phyloP scores from a whole-genome alignment of 2,888 invertebrate species.

The Mythimna albipuncta region DNA sequence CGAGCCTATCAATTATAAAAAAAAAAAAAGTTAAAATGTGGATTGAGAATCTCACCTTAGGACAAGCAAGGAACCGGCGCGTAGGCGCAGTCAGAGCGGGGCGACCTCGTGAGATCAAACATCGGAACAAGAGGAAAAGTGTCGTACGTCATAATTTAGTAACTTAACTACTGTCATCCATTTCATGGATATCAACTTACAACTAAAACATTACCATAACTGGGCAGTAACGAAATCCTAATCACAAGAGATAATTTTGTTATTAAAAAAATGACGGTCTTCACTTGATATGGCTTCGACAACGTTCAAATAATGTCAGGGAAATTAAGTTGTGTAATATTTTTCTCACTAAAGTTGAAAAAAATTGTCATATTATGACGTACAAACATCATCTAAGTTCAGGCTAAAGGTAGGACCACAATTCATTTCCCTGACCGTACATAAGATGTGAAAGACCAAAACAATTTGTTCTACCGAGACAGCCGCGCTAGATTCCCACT shows the following conservation, averaged over 20 bases:
- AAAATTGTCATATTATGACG: not conserved
- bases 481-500: conserved; percentile 30
- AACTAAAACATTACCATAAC: conserved; percentile 68
- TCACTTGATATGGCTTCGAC: conserved; percentile 73
- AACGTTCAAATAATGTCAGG: conserved; percentile 47
- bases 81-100: conserved; percentile 47
- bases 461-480: conserved; percentile 46
- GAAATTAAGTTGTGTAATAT: not conserved
- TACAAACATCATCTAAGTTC: not conserved
- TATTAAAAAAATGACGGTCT: conserved; percentile 65
- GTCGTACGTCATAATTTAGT: conserved; percentile 75
- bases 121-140: conserved; percentile 65
- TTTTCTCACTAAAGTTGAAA: not conserved
- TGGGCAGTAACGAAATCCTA: conserved; percentile 72
- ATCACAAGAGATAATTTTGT: conserved; percentile 65
- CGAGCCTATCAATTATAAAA: too few species aligned
- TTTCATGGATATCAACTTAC: conserved; percentile 80
- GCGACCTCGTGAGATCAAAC: conserved; percentile 70
- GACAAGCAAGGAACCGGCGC: conserved; percentile 22
- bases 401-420: not conserved
- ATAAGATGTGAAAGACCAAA: conserved; percentile 47
- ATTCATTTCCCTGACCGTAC: not conserved
- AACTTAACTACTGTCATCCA: conserved; percentile 81
- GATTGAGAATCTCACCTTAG: not conserved
- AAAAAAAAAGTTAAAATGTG: conserved; percentile 1